phyloP scores from a whole-genome alignment of 1,140 invertebrate species.

The Pseudomyrmex pallidus region DNA sequence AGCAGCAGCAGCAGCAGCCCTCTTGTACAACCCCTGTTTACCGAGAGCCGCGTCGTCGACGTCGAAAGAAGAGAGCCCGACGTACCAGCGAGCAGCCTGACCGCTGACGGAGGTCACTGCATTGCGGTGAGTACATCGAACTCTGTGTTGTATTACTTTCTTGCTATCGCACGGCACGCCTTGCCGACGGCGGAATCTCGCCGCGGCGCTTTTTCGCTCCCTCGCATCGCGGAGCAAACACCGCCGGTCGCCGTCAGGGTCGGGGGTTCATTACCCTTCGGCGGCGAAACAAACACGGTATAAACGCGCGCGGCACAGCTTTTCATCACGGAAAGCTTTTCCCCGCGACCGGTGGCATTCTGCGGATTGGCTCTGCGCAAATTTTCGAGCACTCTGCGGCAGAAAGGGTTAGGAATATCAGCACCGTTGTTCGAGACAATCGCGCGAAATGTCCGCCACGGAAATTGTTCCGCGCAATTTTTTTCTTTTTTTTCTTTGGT shows the following conservation, averaged over 20 bases:
- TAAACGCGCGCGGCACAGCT: background rate
- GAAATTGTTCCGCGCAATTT: background rate
- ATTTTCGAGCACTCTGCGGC: background rate
- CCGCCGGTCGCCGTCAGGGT: background rate
- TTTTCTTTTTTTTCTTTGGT: background rate
- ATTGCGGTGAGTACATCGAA: slow-evolving; percentile 77
- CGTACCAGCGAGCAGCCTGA: slow-evolving; percentile 62
- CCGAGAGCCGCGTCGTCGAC: slow-evolving; percentile 66
- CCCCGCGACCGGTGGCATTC: no score
- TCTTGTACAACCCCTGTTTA: slow-evolving; percentile 76
- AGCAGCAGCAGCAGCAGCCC: slow-evolving; percentile 30
- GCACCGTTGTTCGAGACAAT: slow-evolving; percentile 5
- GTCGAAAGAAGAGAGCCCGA: slow-evolving; percentile 69
- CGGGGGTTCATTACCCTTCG: slow-evolving; percentile 60
- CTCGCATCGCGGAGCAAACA: background rate
- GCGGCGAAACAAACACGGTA: background rate
- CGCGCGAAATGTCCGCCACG: background rate
- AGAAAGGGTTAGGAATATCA: background rate
- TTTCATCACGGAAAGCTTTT: background rate
- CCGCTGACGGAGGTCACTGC: slow-evolving; percentile 73
- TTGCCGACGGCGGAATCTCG: background rate
- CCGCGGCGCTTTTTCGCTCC: background rate
- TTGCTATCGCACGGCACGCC: background rate
- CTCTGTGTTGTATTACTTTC: slow-evolving; percentile 10
- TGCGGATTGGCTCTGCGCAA: background rate